Evolutionary conservation across 1,140 invertebrate genomes (phyloP), one percentile per base, ranked within the genome.

Genomic region (Drosophila pseudoananassae): DNA sequence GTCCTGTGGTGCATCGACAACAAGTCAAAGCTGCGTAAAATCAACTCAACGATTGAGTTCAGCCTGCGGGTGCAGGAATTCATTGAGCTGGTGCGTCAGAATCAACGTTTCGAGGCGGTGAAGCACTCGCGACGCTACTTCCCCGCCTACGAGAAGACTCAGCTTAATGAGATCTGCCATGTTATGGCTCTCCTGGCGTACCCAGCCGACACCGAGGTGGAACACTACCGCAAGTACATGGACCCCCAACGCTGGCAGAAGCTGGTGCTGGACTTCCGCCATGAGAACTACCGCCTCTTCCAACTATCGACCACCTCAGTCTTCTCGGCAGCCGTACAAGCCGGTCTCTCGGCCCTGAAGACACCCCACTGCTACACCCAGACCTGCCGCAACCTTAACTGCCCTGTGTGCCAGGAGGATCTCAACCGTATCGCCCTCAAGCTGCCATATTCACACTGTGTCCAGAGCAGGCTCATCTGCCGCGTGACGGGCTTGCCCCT

Each of bases 1-100:
- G 93, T 99, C n/a, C 94, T 95, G 51, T 99, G 98, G 98, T 99
- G 98, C 91, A 96, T 98, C 84, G 98, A 99, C 84, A 99, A 99
- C 93, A 96, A 97, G 91, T 98, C 98, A 3, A 99, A 99, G 91
- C 93, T 99, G 47, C 93, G 98, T 45, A 99, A 99, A 93, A 94
- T 98, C 54, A 97, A 97, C 83, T 97, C 96, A 17, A 96, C 94
- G 25, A 96, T 97, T 94, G 96, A 97, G 92, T 99, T 99, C 90
- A 98, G 98, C 92, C 93, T 99, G 57, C 94, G 98, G 23, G 95
- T 98, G 78, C 97, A 98, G 92, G 98, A 99, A 92, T 99, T 99
- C 91, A 96, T 99, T 50, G 98, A 99, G 92, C 92, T 99, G 15
- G 95, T 99, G n/a, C 94, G 97, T 72, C 93, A 94, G 12, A 97